Percentiles rank a stretch among this genome's conserved stretches.
These are phyloP conservation scores for Agrotis segetum DNA, from an alignment of 2,888 invertebrate species.

Conservation along the genomic window DNA sequence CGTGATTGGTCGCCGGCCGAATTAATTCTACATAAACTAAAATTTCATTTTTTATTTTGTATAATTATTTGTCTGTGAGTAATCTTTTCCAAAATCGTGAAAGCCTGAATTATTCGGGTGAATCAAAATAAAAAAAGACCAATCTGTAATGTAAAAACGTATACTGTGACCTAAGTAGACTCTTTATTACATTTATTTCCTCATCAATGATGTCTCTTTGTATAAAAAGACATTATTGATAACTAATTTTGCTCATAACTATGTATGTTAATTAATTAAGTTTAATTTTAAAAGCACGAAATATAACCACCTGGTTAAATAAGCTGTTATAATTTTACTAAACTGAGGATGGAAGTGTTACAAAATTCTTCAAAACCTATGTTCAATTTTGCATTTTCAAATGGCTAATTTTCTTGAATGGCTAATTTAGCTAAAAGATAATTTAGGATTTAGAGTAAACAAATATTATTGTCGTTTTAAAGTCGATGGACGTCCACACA, in stretches of 20 bases:
- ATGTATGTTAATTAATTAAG: conserved; percentile 44
- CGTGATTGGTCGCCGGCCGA: conserved; percentile 29
- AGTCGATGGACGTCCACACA: background rate
- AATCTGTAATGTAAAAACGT: conserved; percentile 35
- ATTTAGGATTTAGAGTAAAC: background rate
- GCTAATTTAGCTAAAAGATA: background rate
- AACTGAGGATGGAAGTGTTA: conserved; percentile 4
- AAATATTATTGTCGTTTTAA: background rate
- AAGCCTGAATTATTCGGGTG: conserved; percentile 4
- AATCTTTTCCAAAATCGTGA: conserved; percentile 14
- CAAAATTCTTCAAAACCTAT: conserved; percentile 4
- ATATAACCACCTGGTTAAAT: conserved; percentile 59
- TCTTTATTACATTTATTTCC: conserved; percentile 44
- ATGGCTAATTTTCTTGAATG: background rate
- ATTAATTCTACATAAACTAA: conserved; percentile 39
- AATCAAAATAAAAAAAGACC: conserved; percentile 17
- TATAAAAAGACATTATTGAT: conserved; percentile 41
- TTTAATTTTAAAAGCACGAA: conserved; percentile 47
- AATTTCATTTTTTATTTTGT: conserved; percentile 44
- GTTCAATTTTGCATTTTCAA: conserved; percentile 33
- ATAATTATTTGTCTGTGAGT: conserved; percentile 15
- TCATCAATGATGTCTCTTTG: conserved; percentile 35
- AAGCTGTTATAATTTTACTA: conserved; percentile 17
- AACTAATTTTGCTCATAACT: conserved; percentile 51
- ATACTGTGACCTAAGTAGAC: conserved; percentile 50